Evolutionary conservation across 1,140 invertebrate species (phyloP), one percentile per base, ranked within the genome.

Genomic region (Drosophila nigromelanica): DNA sequence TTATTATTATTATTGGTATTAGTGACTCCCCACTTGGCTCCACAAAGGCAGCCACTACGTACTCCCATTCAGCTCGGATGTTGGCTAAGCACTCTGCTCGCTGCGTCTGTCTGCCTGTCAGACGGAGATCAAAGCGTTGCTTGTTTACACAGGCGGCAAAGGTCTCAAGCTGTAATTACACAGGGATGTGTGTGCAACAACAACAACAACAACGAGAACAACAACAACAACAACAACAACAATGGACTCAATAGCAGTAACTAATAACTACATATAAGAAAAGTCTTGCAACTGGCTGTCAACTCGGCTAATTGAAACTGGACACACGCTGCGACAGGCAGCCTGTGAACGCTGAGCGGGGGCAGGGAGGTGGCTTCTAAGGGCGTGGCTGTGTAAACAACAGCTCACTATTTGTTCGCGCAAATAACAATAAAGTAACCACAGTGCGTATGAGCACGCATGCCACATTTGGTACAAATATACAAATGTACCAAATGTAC

Each of bases 61-160:
- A 27, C 37, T 42, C 18, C 21, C 18, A 39, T 43, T 56, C 27
- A 58, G 54, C 14, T 43, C 7, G 5, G 24, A 14, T 12, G 11
- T 18, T 43, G 39, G 61, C 80, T 52, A 67, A 66, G 52, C n/a
- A n/a, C n/a, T n/a, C n/a, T 67, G 61, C 8, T 72, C 61, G 61
- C n/a, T 73, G 21, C 48, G 45, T 15, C 54, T 75, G 45, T 15
- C 54, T 75, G 60, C 40, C 40, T 66, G 73, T 72, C 70, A 78
- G 62, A 66, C 58, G 42, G 54, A 73, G 76, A 78, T 78, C 76
- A 74, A 70, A 71, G 59, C 66, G 64, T 33, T 30, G 18, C 33
- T 68, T 86, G 82, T 86, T 86, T 81, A 76, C 82, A 81, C 82
- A 87, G 82, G 78, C 82, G 82, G 82, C 75, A 67, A 64, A 71